Evolutionary conservation across 2,113 vertebrate species (phyloP).

Genomic region (Patagioenas fasciata): DNA sequence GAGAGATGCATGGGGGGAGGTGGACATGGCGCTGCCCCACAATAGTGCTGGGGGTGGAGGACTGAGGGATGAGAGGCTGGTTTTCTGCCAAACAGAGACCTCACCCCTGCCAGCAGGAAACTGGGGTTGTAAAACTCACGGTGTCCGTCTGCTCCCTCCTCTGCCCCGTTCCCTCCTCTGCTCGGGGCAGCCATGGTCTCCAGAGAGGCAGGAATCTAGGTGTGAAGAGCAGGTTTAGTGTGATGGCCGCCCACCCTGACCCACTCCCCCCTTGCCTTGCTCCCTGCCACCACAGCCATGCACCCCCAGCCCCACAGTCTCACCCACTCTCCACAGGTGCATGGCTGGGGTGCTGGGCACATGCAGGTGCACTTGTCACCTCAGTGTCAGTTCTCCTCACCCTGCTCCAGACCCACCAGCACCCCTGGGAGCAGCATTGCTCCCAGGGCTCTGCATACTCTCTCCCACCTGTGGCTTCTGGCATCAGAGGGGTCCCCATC

Average conservation of each 20-base stretch:
- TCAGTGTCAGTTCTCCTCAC: neutral
- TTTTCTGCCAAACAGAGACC: neutral
- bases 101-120: accelerated
- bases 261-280: accelerated
- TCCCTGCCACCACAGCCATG: accelerated
- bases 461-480: accelerated
- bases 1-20: neutral
- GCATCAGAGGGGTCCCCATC: neutral
- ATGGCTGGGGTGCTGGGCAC: neutral
- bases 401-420: neutral
- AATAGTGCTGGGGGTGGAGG: neutral
- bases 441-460: neutral
- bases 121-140: conserved; percentile 64
- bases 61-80: accelerated
- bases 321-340: accelerated
- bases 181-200: conserved; percentile 81
- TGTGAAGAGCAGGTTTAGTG: neutral
- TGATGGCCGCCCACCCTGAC: accelerated
- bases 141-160: neutral
- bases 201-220: conserved; percentile 73
- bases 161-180: conserved; percentile 4
- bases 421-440: neutral
- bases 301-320: neutral
- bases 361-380: accelerated
- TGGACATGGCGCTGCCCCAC: accelerated